Evolutionary conservation across 2,797 vertebrate genomes (phyloP), one percentile per base, ranked within the genome.

Genomic region (Leptoclinus maculatus): DNA sequence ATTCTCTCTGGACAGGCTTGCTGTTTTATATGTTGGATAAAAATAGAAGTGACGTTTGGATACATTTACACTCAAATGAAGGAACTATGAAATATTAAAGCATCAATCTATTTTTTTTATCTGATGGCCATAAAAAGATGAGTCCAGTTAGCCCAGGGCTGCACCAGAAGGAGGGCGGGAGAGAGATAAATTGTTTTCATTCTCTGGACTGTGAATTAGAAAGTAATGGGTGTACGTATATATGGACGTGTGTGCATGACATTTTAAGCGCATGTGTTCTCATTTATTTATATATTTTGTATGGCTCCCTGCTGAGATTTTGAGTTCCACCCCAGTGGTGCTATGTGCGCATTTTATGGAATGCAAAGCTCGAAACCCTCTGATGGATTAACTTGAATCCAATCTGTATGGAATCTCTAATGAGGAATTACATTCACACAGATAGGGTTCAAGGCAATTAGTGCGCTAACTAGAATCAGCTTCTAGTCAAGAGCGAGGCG

Each of bases 11-110:
- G n/a, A 60, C 57, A 16, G 56, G 66, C 56, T 56, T 77, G 66
- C 59, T 72, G 66, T 83, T 85, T 86, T 79, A 76, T 79, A 73
- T 69, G 21, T 57, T 53, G 59, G 69, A 53, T 79, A 85, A 82
- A 91, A 88, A 89, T 90, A 90, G 85, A 86, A 27, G 51, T 71
- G 76, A 51, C 36, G 25, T 88, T 83, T 77, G 71, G 83, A 87
- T 86, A 87, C 74, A 85, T 90, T 91, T 91, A 79, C 80, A 79
- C 87, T 78, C 57, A 80, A 82, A 89, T 87, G 83, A 92, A 87
- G 71, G 71, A 80, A n/a, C 56, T 63, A 85, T 94, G 71, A 94
- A 95, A 95, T 92, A 93, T 95, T 94, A 82, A 95, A 85, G 63
- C 25, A 62, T 27, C 29, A 84, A 91, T 93, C 79, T 86, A 87